Conservation (phyloP, 2,888 invertebrate genomes). For the Dolichomitus sp. region DNA sequence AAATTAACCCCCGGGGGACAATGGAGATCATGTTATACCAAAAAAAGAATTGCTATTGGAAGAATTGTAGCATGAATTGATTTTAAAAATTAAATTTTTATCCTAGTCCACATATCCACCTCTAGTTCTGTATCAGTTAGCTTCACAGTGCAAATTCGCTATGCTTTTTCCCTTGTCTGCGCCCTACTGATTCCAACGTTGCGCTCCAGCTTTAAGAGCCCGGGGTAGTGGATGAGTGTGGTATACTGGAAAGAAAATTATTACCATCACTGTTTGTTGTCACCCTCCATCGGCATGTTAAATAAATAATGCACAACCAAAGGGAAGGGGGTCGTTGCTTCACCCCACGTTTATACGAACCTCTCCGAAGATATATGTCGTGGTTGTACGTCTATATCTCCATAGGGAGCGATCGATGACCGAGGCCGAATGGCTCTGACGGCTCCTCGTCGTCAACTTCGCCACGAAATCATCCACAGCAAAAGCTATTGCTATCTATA, state of each 20-base stretch:
- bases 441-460: slow-evolving; percentile 58
- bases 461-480: slow-evolving; percentile 51
- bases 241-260: slow-evolving; percentile 33
- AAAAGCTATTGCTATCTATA: slow-evolving; percentile 21
- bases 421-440: slow-evolving; percentile 66
- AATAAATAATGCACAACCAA: slow-evolving; percentile 58
- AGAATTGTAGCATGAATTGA: not conserved
- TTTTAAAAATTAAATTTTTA: not conserved
- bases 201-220: slow-evolving; percentile 25
- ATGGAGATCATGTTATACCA: too few species aligned
- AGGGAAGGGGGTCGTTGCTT: slow-evolving; percentile 43
- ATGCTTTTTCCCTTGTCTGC: not conserved
- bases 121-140: not conserved
- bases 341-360: slow-evolving; percentile 27
- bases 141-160: not conserved
- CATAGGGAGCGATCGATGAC: slow-evolving; percentile 68
- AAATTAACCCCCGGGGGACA: too few species aligned
- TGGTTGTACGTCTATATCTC: slow-evolving; percentile 50
- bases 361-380: slow-evolving; percentile 35
- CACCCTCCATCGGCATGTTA: slow-evolving; percentile 46
- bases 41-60: not conserved
- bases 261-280: slow-evolving; percentile 45
- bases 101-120: not conserved
- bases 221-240: not conserved
- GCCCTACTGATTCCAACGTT: not conserved